Conservation (phyloP, 2,797 vertebrate genomes). For the Tapirus indicus region DNA sequence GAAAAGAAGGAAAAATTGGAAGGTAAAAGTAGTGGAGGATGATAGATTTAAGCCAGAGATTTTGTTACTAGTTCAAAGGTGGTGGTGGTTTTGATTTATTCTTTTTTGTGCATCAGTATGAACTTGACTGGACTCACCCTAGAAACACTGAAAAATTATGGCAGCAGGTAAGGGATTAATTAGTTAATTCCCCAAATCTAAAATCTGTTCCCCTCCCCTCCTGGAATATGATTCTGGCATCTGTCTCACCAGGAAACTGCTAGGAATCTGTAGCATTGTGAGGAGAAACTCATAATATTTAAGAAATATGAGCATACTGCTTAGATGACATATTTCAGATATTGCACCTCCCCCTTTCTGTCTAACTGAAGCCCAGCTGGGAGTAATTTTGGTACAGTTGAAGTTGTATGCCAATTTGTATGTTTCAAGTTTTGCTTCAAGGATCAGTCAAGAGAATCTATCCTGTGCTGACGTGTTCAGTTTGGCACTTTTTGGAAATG, state of each 20-base stretch:
- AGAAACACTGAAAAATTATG: constrained; percentile 6
- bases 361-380: constrained; percentile 70
- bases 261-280: constrained; percentile 55
- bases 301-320: constrained; percentile 68
- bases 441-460: constrained; percentile 65
- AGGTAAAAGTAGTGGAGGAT: neutral
- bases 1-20: neutral
- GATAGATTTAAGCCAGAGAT: neutral
- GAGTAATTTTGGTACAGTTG: constrained; percentile 60
- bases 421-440: constrained; percentile 68
- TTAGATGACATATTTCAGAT: constrained; percentile 73
- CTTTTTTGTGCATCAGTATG: neutral
- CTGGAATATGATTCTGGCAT: constrained; percentile 53
- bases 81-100: neutral
- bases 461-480: constrained; percentile 34
- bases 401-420: constrained; percentile 54
- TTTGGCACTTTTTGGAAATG: constrained; percentile 61
- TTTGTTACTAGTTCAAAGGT: neutral
- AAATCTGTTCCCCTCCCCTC: constrained; percentile 11
- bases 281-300: constrained; percentile 57
- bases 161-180: constrained; percentile 37
- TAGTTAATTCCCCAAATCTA: constrained; percentile 55
- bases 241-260: constrained; percentile 45
- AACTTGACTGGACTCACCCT: constrained; percentile 20
- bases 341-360: constrained; percentile 38